A percentile compares a stretch with the other conserved stretches of the same genome.
Conservation (phyloP, 2,888 invertebrate species). For the Dryobotodes eremita region DNA sequence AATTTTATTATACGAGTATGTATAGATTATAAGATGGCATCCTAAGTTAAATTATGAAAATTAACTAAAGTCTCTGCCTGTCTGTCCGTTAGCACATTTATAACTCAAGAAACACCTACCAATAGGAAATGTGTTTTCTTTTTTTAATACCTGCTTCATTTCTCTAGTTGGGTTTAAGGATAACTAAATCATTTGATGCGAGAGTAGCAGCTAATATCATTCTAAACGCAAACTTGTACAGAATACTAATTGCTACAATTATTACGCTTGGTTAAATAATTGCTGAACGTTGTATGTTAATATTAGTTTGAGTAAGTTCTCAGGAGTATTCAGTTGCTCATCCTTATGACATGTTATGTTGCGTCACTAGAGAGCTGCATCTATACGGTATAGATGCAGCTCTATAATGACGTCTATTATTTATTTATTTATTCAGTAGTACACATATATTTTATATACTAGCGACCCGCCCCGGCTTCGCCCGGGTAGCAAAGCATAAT, state of each 20-base stretch:
- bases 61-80: not conserved
- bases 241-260: conserved; percentile 38
- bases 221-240: not conserved
- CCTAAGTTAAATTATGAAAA: not conserved
- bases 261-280: conserved; percentile 1
- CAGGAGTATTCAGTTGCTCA: not conserved
- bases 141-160: not conserved
- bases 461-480: too few species aligned
- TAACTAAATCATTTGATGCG: not conserved
- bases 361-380: not conserved
- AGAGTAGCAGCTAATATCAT: too few species aligned
- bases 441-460: too few species aligned
- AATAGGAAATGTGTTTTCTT: not conserved
- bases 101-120: not conserved
- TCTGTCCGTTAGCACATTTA: not conserved
- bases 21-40: not conserved
- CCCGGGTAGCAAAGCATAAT: too few species aligned
- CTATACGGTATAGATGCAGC: too few species aligned
- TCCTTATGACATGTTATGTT: too few species aligned
- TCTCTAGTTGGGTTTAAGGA: not conserved
- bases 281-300: not conserved
- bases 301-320: conserved; percentile 22
- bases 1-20: too few species aligned
- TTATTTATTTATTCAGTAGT: too few species aligned
- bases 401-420: too few species aligned